These are phyloP conservation scores for Ferrisia virgata DNA, from an alignment of 2,888 invertebrate genomes.

Conservation along the genomic window DNA sequence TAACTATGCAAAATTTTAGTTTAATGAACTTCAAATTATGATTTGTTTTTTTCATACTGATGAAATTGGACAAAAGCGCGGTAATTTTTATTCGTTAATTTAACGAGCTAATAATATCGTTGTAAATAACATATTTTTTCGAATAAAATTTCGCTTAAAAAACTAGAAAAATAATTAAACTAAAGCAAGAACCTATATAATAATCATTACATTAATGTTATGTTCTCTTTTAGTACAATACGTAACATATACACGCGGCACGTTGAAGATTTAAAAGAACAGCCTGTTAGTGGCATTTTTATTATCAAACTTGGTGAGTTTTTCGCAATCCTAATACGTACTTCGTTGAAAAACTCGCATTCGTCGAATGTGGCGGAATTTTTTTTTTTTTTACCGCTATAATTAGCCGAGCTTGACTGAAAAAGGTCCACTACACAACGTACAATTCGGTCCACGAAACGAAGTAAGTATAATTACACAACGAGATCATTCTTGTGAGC, in stretches of 20 bases:
- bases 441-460: not conserved
- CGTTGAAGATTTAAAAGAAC: not conserved
- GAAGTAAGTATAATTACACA: not conserved
- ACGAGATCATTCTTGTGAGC: not conserved
- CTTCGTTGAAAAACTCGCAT: not conserved
- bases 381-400: not conserved
- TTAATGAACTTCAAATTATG: no score
- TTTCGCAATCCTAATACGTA: not conserved
- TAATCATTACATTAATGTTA: not conserved
- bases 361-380: not conserved
- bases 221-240: not conserved
- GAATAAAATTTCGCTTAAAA: no score
- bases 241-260: not conserved
- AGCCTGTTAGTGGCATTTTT: conserved; percentile 9
- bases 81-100: no score
- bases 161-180: not conserved
- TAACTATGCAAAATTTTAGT: no score
- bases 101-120: no score
- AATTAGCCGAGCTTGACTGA: not conserved
- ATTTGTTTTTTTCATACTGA: no score
- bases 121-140: no score
- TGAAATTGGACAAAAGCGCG: no score
- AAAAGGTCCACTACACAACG: not conserved
- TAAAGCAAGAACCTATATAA: not conserved
- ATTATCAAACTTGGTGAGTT: conserved; percentile 11